Evolutionary conservation across 2,888 invertebrate genomes (phyloP), one percentile per base, ranked within the genome.

Genomic region (Opisthograptis luteolata): DNA sequence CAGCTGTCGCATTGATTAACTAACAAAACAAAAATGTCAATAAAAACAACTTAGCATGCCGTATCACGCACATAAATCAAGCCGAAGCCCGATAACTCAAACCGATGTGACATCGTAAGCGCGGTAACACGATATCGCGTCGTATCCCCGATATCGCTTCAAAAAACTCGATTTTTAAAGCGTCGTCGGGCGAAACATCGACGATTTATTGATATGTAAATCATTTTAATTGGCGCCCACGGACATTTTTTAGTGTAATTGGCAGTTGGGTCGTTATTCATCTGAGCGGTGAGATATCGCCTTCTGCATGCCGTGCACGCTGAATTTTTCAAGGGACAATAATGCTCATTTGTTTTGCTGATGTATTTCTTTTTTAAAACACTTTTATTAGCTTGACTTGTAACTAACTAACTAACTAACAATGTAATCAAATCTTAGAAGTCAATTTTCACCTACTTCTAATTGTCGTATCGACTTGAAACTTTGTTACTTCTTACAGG

Each of bases 231-330:
- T 87, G 89, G 87, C 62, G 81, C 76, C 79, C 72, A 76, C 74
- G 83, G 85, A 84, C 83, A 81, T 87, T 88, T 88, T 87, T 89
- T 86, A 82, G 78, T 81, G 80, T 87, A 88, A 89, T 89, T 89
- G 88, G 87, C 87, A 85, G 80, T 69, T 78, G 63, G 71, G 70
- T 71, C 83, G 76, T 88, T 83, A 82, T 82, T 87, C 87, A 87
- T 44, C 28, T 79, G 19, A 41, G 44, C 51, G 50, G 56, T 58
- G 64, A 64, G 62, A 58, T 60, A 62, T 58, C 32, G 52, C 30
- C 30, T 12, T 32, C 27, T 43, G 30, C 27, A 36, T 42, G 27
- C 31, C n/a, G 17, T 27, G 9, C 13, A 19, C 13, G 17, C 19
- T 28, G 20, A n/a, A n/a, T n/a, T 30, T 36, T 35, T 31, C 27